Conservation (phyloP, 2,888 invertebrate species). For the Metacarcinus magister region DNA sequence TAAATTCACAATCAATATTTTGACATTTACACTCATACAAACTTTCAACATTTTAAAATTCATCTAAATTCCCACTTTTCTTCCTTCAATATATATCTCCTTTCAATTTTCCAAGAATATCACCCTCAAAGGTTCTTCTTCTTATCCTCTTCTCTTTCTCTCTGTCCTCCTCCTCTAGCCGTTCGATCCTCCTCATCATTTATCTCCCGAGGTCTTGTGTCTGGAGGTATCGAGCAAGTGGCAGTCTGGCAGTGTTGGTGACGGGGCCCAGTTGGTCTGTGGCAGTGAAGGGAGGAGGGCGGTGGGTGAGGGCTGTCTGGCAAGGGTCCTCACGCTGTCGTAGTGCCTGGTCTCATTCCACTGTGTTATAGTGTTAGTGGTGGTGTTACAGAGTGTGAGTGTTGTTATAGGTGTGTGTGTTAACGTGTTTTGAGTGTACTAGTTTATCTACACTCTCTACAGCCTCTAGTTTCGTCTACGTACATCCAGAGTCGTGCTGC, state of each 20-base stretch:
- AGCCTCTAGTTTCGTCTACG: background rate
- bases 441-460: background rate
- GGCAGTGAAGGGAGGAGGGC: conserved; percentile 35
- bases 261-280: conserved; percentile 44
- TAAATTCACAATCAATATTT: no score
- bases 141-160: background rate
- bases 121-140: background rate
- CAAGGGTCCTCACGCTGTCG: background rate
- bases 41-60: no score
- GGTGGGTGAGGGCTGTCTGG: conserved; percentile 19
- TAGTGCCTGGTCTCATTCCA: background rate
- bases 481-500: background rate
- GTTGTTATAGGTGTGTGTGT: background rate
- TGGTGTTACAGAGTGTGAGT: background rate
- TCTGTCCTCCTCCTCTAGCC: background rate
- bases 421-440: background rate
- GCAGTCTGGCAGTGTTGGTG: background rate
- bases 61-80: no score
- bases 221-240: conserved; percentile 36
- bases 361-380: background rate
- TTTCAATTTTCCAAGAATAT: no score
- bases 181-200: background rate
- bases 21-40: no score
- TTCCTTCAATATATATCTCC: no score
- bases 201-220: background rate